Evolutionary conservation across 2,888 invertebrate species (phyloP), one percentile per base, ranked within the genome.

Genomic region (Drosophila quinaria): DNA sequence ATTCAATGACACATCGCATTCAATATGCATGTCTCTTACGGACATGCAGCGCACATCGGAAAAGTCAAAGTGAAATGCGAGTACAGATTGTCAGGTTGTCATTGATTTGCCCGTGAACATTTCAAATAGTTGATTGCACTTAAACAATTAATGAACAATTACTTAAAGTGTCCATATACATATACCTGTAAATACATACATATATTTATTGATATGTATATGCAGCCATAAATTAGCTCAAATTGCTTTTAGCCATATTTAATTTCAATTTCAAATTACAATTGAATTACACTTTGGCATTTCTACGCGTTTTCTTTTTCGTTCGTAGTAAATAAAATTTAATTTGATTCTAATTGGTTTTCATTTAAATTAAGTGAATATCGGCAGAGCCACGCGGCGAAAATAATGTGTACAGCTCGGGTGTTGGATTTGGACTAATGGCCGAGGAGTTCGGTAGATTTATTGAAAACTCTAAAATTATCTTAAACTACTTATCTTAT

Each of bases 31-130:
- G 56, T 56, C 37, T 35, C 47, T 29, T 10, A 35, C 47, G 59
- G 60, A 35, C 42, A 50, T 52, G 65, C 41, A 51, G 49, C 52
- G 56, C 39, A 37, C 29, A 50, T 50, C 19, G 22, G 25, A 22
- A 68, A 83, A 83, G 89, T 77, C 87, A 83, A 83, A 70, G 67
- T 58, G 80, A 86, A 88, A 74, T 70, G 56, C 66, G 62, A 80
- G 46, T 61, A 46, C 59, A 51, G 80, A 80, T 88, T 86, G 61
- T 62, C 66, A 17, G 66, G 63, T 75, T 78, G 68, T 69, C 74
- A 82, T 82, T 86, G 83, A 83, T 87, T 80, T 74, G 68, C 68
- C 71, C 84, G 68, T 83, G 87, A 74, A 56, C 77, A 74, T 65
- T 71, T 72, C 51, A 15, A 25, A 72, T 63, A 68, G 50, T 62